Base-by-base conservation (phyloP, 1,140 invertebrate species). In the Diorhabda carinulata region DNA sequence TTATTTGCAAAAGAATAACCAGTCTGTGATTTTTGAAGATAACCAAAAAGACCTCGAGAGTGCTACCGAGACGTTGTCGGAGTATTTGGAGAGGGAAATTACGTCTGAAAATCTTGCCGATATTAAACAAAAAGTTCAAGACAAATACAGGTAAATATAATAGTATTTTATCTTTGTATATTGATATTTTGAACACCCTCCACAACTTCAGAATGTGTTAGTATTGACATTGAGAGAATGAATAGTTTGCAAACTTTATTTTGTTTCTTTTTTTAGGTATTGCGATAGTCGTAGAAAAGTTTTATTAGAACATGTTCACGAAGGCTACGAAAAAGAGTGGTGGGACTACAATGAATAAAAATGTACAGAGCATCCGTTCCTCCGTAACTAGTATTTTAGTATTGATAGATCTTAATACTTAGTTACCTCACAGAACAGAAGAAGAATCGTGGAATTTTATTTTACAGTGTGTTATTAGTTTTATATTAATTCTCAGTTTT, bases 91-190 rank as follows among this genome's bases (percentile, higher is more conserved):
- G 85, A 86, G 97, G 81, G 96, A 99, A 84, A 98, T 99, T 77
- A 98, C 96, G 68, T 94, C 93, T 76, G 97, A 98, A 84, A 98
- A 98, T 86, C 87, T 98, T 74, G 91, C 93, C 76, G 96, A 98
- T 82, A 98, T 99, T 81, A 99, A 99, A 84, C 96, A 98, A 83
- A 98, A 98, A 87, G 97, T 99, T 77, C 97, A 98, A 85, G 97
- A 99, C 83, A 98, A 98, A 86, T 98, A 97, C 83, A 94, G 96
- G 95, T 97, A 25, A 64, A 43, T 43, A 6, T 8, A 9, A 2
- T 25, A 25, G 25, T 25, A 43, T 63, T 63, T 60, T 9, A 6
- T 6, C 5, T 9, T 40, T 9, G 25, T 6, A 60, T 25, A 9
- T 60, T 25, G 25, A 60, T 52, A 52, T 52, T 9, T 9, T 52